Evolutionary conservation across 2,888 invertebrate species (phyloP), one percentile per base, ranked within the genome.

Genomic region (Smittia sp.): DNA sequence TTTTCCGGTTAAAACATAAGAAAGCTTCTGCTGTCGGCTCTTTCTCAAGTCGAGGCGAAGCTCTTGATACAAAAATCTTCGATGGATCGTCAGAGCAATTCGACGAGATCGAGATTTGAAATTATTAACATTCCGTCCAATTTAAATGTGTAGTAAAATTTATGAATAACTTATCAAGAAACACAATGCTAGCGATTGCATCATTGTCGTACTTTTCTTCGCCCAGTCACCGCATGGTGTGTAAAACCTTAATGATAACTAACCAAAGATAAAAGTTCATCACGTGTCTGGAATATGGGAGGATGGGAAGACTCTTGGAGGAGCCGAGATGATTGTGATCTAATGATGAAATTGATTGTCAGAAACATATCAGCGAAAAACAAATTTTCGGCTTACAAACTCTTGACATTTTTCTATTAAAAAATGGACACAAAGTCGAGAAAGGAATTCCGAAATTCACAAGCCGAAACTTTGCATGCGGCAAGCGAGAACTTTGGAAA

Each of bases 51-150:
- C 24, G 62, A 62, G 11, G 15, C 11, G 32, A 46, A 46, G 46
- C 15, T 46, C 11, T 15, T 11, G 11, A 18, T 24, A 7, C 27
- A 32, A 65, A 62, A 32, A 65, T 27, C 25, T 65, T 9, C 25
- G 52, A 58, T 58, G 24, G 22, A 7, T 65, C 25, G 7, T 11
- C 65, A 27, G 4, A 9, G 25, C 7, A 65, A 11, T 6, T 38
- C 66, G 27, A 39, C 39, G 7, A 63, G 20, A n/a, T 3, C 15
- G 22, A 39, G 66, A 66, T 66, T 66, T 66, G 38, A 39, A 39
- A 62, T 72, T 62, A 62, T 72, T 65, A 65, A 73, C 73, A 73
- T 73, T 73, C 73, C 73, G 73, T 73, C 73, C 73, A 73, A 73
- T 41, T 73, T 73, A 63, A 73, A 73, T 73, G 73, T 73, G 63